phyloP scores from a whole-genome alignment of 2,113 vertebrate species.

The Promerops cafer region DNA sequence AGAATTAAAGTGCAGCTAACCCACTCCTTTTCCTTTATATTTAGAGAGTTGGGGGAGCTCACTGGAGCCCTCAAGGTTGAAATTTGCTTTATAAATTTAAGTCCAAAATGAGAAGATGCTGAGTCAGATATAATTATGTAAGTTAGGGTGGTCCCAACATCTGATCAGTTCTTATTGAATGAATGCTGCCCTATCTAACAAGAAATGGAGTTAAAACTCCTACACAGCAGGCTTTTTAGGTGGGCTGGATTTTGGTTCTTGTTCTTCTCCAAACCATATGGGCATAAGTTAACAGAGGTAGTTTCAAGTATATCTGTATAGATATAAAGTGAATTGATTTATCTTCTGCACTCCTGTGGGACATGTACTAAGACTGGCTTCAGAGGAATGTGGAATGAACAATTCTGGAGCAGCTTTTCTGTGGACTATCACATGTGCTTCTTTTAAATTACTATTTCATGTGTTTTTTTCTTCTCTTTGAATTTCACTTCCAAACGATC shows the following conservation, averaged over 20 bases:
- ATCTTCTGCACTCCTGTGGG: not conserved
- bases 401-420: not conserved
- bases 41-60: not conserved
- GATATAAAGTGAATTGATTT: not conserved
- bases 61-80: not conserved
- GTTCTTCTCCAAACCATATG: not conserved
- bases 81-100: not conserved
- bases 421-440: not conserved
- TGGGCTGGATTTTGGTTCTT: not conserved
- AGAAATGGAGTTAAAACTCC: not conserved
- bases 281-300: not conserved
- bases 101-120: not conserved
- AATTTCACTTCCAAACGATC: not conserved
- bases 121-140: not conserved
- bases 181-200: not conserved
- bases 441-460: not conserved
- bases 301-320: not conserved
- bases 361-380: not conserved
- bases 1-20: not conserved
- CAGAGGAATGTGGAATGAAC: not conserved
- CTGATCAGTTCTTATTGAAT: not conserved
- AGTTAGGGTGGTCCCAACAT: not conserved
- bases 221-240: not conserved
- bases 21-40: not conserved
- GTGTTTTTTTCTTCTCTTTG: not conserved